These are phyloP conservation scores for Gallinago undulata DNA, from an alignment of 2,113 vertebrate genomes.

Conservation along the genomic window DNA sequence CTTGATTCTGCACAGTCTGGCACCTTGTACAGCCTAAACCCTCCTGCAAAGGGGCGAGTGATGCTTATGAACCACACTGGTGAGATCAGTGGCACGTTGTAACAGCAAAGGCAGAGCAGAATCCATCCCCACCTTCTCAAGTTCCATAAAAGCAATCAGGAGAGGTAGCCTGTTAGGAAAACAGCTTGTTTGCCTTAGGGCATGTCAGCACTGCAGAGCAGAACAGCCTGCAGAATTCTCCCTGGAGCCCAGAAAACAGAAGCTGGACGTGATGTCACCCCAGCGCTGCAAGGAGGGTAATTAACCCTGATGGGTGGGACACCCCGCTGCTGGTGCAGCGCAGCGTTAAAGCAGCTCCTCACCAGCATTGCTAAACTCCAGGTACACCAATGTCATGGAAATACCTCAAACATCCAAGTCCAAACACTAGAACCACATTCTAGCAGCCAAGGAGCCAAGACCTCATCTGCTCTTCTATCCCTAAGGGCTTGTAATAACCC, in stretches of 20 bases:
- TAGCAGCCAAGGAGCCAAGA: neutral
- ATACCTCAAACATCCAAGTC: neutral
- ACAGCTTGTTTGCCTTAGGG: neutral
- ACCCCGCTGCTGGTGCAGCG: neutral
- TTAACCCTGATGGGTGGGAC: neutral
- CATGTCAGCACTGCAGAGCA: neutral
- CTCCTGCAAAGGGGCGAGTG: neutral
- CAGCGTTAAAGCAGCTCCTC: neutral
- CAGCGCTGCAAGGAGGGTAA: neutral
- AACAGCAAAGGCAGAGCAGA: neutral
- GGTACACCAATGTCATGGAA: rapidly evolving
- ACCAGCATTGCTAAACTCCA: rapidly evolving
- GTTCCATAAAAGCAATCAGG: neutral
- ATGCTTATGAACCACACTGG: neutral
- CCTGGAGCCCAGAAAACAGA: neutral
- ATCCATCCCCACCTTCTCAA: neutral
- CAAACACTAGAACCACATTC: neutral
- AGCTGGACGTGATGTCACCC: neutral
- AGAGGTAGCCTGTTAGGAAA: neutral
- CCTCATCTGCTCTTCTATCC: neutral
- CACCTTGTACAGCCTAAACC: neutral
- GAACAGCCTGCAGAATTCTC: neutral
- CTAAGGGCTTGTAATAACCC: neutral
- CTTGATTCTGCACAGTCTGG: neutral
- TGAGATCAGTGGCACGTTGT: neutral